phyloP scores from a whole-genome alignment of 2,888 invertebrate species.

The Eurytoma californica region DNA sequence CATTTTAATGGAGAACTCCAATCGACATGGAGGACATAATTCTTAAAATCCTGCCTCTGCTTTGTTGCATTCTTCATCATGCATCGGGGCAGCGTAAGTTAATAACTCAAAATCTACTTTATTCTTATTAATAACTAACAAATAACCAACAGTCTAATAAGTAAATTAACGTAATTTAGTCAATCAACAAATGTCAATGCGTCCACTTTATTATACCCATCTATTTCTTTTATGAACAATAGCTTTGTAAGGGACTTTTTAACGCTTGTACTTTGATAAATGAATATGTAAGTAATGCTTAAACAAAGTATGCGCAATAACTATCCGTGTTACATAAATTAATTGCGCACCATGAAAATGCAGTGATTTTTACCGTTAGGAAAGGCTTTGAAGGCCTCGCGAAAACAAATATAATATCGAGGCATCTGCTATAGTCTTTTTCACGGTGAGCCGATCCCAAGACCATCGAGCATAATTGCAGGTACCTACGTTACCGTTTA shows the following conservation, averaged over 20 bases:
- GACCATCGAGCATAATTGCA: constrained; percentile 8
- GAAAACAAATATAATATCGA: constrained; percentile 12
- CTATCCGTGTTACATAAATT: not conserved
- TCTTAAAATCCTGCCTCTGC: constrained; percentile 64
- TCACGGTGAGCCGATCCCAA: constrained; percentile 17
- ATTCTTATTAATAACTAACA: not conserved
- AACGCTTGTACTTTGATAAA: not conserved
- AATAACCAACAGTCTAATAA: not conserved
- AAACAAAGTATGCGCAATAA: not conserved
- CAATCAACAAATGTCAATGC: not conserved
- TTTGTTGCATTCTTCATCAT: constrained; percentile 63
- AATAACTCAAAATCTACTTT: not conserved
- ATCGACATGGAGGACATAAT: constrained; percentile 69
- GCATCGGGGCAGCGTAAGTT: constrained; percentile 66
- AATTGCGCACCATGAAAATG: not conserved
- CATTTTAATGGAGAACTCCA: constrained; percentile 69
- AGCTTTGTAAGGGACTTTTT: not conserved
- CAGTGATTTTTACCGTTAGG: not conserved
- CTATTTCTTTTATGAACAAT: not conserved
- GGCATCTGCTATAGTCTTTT: not conserved
- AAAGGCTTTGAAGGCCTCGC: not conserved
- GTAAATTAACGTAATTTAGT: not conserved
- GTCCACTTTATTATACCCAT: not conserved
- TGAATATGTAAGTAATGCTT: not conserved
- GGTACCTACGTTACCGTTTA: constrained; percentile 28